Base-by-base conservation (phyloP, 1,140 invertebrate genomes). In the Brachystomella parvula region DNA sequence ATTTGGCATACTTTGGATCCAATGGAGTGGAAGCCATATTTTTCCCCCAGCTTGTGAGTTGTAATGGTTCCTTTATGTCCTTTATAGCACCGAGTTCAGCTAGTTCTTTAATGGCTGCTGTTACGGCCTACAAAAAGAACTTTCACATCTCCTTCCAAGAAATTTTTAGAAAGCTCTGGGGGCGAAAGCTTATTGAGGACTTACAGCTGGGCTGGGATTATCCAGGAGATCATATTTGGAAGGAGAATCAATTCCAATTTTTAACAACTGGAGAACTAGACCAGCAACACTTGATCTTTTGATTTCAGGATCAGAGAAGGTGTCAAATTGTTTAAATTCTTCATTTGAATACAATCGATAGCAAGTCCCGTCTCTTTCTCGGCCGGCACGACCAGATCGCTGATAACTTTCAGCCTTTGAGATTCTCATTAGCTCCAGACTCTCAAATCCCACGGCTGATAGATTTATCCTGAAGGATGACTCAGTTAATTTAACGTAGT, bases 11-110 rank as follows among this genome's bases (percentile, higher is more conserved):
- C 0, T 95, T 90, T 6, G 97, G 96, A 83, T 99, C 96, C 0
- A 99, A 78, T 0, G 96, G 97, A 78, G 99, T 98, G 79, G 98
- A 95, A 0, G 94, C 94, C 96, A 99, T 99, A 77, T 95, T 91
- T 3, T 94, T 78, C 0, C 97, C 96, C 0, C 97, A 79, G 1
- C 88, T 81, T 0, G 95, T 98, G 19, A 69, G 29, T 3, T 57
- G 28, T 24, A 68, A 19, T 1, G 58, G 47, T 30, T 62, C 66
- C 47, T 64, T 64, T 64, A 66, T 75, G n/a, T 49, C 31, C 44
- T 66, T 60, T 56, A 65, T 61, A 6, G 66, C 65, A 29, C 31
- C 35, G 19, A 39, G 35, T 6, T 19, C 6, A 6, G 6, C 35
- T 19, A 39, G 19, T 19, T 39, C 35, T 9, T 6, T 19, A 39